phyloP scores from a whole-genome alignment of 1,140 invertebrate species.

The Drosophila jambulina region DNA sequence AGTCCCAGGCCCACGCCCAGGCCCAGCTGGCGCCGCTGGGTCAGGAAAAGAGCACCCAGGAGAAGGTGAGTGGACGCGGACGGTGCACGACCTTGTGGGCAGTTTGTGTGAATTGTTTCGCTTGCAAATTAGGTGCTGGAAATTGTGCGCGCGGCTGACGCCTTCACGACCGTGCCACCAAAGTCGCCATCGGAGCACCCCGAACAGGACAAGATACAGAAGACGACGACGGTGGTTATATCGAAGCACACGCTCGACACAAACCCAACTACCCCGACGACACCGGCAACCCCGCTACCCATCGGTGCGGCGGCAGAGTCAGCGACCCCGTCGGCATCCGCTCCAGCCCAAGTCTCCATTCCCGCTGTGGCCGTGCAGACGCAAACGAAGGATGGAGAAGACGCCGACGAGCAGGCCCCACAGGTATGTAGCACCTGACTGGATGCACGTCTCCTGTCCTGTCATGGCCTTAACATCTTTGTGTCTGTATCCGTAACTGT shows the following conservation, averaged over 20 bases:
- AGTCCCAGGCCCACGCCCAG: slow-evolving; percentile 47
- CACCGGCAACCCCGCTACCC: slow-evolving; percentile 57
- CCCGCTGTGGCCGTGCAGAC: slow-evolving; percentile 50
- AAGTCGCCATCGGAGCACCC: slow-evolving; percentile 90
- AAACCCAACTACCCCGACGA: slow-evolving; percentile 77
- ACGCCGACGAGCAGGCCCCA: slow-evolving; percentile 54
- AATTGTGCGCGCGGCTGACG: slow-evolving; percentile 94
- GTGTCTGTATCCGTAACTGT: slow-evolving; percentile 12
- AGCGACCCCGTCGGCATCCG: slow-evolving; percentile 42
- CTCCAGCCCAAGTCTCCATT: slow-evolving; percentile 22
- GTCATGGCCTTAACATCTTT: slow-evolving; percentile 52
- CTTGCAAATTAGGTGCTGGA: slow-evolving; percentile 90
- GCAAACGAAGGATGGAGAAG: slow-evolving; percentile 36
- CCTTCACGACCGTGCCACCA: slow-evolving; percentile 90
- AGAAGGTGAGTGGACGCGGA: slow-evolving; percentile 88
- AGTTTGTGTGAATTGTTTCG: slow-evolving; percentile 19
- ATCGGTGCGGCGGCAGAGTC: slow-evolving; percentile 33
- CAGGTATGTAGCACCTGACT: slow-evolving; percentile 74
- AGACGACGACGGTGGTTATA: slow-evolving; percentile 97
- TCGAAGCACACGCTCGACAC: slow-evolving; percentile 93
- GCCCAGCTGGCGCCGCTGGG: slow-evolving; percentile 85
- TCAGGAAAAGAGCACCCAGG: slow-evolving; percentile 91
- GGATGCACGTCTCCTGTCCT: slow-evolving; percentile 61
- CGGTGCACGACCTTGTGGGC: slow-evolving; percentile 28
- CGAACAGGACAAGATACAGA: slow-evolving; percentile 90